These are phyloP conservation scores for Neotoxoptera formosana DNA, from an alignment of 1,140 invertebrate species.

Conservation along the genomic window DNA sequence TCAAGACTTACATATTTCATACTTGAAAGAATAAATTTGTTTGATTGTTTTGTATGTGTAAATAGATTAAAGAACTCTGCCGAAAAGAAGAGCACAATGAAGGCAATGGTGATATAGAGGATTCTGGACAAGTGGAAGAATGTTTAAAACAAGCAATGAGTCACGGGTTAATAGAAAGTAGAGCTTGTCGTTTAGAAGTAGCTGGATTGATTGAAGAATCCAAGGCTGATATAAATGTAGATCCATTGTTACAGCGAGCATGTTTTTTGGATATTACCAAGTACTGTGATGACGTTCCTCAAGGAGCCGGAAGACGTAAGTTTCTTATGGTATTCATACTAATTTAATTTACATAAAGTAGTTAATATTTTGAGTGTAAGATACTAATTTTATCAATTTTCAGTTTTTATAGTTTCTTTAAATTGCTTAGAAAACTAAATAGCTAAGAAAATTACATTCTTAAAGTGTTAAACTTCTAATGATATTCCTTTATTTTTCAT, in stretches of 20 bases:
- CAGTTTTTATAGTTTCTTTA: neutral
- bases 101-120: conserved; percentile 65
- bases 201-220: conserved; percentile 81
- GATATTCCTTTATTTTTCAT: neutral
- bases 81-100: conserved; percentile 66
- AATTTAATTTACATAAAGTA: neutral
- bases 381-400: neutral
- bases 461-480: no score
- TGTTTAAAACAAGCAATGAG: conserved; percentile 85
- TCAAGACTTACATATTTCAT: neutral
- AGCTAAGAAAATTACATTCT: neutral
- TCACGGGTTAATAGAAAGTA: conserved; percentile 74
- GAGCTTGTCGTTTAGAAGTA: conserved; percentile 80
- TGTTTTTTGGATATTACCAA: conserved; percentile 83
- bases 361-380: neutral
- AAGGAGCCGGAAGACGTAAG: conserved; percentile 87
- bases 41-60: conserved; percentile 15
- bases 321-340: conserved; percentile 4
- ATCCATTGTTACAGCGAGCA: conserved; percentile 79
- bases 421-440: neutral
- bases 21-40: neutral
- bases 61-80: conserved; percentile 66
- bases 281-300: conserved; percentile 81
- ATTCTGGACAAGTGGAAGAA: conserved; percentile 77
- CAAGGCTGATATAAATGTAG: conserved; percentile 83